Evolutionary conservation across 2,797 vertebrate genomes (phyloP).

Genomic region (Hozukius guyotensis): DNA sequence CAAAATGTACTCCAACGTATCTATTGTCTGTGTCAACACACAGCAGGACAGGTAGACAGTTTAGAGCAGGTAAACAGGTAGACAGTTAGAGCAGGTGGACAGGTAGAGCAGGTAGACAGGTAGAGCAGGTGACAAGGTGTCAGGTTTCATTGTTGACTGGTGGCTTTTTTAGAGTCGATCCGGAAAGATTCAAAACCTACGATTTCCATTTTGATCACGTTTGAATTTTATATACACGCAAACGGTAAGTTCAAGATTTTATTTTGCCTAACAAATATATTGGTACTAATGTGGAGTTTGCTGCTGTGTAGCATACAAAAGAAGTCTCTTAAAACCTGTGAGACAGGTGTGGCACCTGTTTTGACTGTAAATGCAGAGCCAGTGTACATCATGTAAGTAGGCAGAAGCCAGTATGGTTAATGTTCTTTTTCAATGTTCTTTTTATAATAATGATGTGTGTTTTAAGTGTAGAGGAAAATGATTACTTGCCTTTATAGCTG

Average conservation of each 20-base stretch:
- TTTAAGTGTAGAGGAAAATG: background rate
- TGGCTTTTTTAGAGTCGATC: background rate
- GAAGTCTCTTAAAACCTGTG: background rate
- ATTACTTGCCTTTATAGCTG: background rate
- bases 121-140: slow-evolving; percentile 68
- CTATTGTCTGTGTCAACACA: background rate
- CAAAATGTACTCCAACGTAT: no score
- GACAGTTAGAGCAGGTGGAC: no score
- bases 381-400: background rate
- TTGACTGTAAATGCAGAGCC: background rate
- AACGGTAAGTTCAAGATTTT: slow-evolving; percentile 41
- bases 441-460: background rate
- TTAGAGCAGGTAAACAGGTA: no score
- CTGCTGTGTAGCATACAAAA: background rate
- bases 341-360: slow-evolving; percentile 51
- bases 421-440: background rate
- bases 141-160: slow-evolving; percentile 51
- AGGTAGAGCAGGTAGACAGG: slow-evolving; percentile 74
- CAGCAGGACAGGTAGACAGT: slow-evolving; percentile 59
- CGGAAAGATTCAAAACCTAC: slow-evolving; percentile 1
- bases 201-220: background rate
- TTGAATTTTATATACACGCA: background rate
- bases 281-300: background rate
- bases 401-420: background rate
- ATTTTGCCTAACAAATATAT: background rate